Conservation (phyloP, 2,888 invertebrate species). For the Amblyteles armatorius region DNA sequence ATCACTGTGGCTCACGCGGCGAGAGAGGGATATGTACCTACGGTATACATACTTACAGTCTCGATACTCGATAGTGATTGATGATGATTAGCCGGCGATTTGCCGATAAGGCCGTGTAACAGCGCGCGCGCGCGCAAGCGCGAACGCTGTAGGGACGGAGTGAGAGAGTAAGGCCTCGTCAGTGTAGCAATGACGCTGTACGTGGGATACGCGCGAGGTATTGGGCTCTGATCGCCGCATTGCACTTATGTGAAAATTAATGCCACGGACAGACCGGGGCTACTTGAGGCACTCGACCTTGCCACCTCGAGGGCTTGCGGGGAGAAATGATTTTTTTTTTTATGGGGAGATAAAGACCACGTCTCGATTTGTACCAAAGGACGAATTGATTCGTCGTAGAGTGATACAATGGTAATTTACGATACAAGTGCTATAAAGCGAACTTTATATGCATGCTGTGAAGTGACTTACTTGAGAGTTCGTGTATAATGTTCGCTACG, state of each 20-base stretch:
- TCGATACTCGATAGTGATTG: slow-evolving; percentile 82
- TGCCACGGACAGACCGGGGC: slow-evolving; percentile 66
- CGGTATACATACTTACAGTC: slow-evolving; percentile 68
- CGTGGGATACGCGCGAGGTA: slow-evolving; percentile 29
- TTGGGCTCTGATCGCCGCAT: slow-evolving; percentile 69
- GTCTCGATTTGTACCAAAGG: too few relatives aligned
- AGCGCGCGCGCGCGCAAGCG: slow-evolving; percentile 73
- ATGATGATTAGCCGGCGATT: slow-evolving; percentile 84
- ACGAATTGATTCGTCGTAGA: too few relatives aligned
- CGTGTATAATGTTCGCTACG: too few relatives aligned
- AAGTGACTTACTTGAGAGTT: too few relatives aligned
- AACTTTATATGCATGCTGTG: too few relatives aligned
- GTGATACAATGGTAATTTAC: too few relatives aligned
- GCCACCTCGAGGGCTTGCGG: neutral
- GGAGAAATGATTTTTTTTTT: neutral
- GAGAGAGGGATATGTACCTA: slow-evolving; percentile 61
- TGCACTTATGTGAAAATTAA: slow-evolving; percentile 69
- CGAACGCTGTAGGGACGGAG: slow-evolving; percentile 33
- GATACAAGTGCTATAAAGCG: too few relatives aligned
- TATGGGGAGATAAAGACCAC: neutral
- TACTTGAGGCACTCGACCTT: slow-evolving; percentile 1
- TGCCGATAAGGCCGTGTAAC: slow-evolving; percentile 82
- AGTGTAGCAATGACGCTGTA: slow-evolving; percentile 76
- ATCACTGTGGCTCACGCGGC: neutral
- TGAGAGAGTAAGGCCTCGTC: slow-evolving; percentile 48